A percentile compares a stretch with the other conserved stretches of the same genome.
phyloP scores from a whole-genome alignment of 1,140 invertebrate genomes.

The Reticulitermes speratus region DNA sequence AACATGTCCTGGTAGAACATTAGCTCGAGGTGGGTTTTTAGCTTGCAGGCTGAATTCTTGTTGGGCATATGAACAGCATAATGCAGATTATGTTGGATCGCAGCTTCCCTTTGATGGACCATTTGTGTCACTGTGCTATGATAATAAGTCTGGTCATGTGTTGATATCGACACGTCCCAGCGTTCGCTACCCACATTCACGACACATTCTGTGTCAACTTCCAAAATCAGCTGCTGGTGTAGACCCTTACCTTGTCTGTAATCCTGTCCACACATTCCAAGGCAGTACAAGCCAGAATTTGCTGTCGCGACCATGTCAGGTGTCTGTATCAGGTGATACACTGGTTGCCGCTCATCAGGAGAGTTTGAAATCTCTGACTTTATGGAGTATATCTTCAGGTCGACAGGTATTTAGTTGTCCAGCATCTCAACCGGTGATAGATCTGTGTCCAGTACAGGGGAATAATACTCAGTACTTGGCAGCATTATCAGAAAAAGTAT shows the following conservation, averaged over 20 bases:
- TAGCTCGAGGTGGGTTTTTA: constrained; percentile 65
- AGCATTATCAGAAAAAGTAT: constrained; percentile 62
- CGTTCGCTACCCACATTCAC: constrained; percentile 52
- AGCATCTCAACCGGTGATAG: constrained; percentile 61
- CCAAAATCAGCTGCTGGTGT: constrained; percentile 46
- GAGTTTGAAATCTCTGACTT: constrained; percentile 55
- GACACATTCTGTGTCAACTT: constrained; percentile 60
- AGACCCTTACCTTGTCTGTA: constrained; percentile 46
- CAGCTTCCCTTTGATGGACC: constrained; percentile 70
- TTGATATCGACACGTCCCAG: constrained; percentile 63
- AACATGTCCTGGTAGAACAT: constrained; percentile 44
- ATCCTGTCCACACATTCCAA: constrained; percentile 59
- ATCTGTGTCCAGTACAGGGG: constrained; percentile 58
- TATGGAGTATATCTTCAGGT: constrained; percentile 66
- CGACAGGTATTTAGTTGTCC: constrained; percentile 57
- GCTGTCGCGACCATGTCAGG: constrained; percentile 60
- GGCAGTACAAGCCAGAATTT: constrained; percentile 62
- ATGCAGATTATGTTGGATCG: constrained; percentile 46
- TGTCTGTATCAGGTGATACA: constrained; percentile 52
- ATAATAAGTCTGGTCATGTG: constrained; percentile 59
- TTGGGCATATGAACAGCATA: constrained; percentile 59
- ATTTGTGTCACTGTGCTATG: constrained; percentile 68
- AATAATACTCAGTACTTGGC: constrained; percentile 57
- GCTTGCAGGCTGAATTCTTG: constrained; percentile 74
- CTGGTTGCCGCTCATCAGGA: constrained; percentile 68